Percentiles rank a stretch among this genome's conserved stretches.
These are phyloP conservation scores for Syndactyla subalaris DNA, from an alignment of 2,797 vertebrate species.

Conservation along the genomic window DNA sequence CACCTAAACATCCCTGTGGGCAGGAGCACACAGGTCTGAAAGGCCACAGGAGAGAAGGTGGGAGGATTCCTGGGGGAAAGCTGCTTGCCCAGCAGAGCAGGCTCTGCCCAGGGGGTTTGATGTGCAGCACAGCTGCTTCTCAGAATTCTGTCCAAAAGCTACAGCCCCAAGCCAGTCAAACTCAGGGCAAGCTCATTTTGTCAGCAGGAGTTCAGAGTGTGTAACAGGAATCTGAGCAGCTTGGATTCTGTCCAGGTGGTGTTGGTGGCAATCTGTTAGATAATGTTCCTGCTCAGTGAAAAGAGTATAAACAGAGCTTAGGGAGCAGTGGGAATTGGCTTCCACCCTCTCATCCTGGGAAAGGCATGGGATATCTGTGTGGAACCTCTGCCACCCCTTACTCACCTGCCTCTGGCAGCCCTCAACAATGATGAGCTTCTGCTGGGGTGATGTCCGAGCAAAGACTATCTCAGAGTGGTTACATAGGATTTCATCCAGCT, in stretches of 20 bases:
- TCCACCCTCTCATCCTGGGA: not conserved
- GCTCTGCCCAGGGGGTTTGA: not conserved
- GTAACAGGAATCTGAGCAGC: not conserved
- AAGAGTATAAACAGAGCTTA: not conserved
- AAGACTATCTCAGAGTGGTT: constrained; percentile 81
- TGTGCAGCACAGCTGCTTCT: not conserved
- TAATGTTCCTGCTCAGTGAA: not conserved
- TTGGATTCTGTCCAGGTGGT: not conserved
- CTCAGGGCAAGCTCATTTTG: not conserved
- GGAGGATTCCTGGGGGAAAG: not conserved
- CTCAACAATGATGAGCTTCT: constrained; percentile 83
- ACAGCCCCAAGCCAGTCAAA: not conserved
- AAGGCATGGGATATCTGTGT: fast-evolving
- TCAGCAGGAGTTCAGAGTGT: not conserved
- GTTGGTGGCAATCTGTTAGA: not conserved
- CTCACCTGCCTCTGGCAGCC: constrained; percentile 81
- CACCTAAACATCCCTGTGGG: not conserved
- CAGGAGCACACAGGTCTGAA: not conserved
- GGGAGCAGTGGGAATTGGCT: not conserved
- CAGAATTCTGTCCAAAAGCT: not conserved
- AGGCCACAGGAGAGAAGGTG: not conserved
- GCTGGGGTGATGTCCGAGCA: constrained; percentile 82
- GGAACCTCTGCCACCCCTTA: not conserved
- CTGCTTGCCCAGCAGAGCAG: not conserved
- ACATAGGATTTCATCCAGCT: constrained; percentile 76